Conservation (phyloP, 2,888 invertebrate species). For the Eupeodes latifasciatus region DNA sequence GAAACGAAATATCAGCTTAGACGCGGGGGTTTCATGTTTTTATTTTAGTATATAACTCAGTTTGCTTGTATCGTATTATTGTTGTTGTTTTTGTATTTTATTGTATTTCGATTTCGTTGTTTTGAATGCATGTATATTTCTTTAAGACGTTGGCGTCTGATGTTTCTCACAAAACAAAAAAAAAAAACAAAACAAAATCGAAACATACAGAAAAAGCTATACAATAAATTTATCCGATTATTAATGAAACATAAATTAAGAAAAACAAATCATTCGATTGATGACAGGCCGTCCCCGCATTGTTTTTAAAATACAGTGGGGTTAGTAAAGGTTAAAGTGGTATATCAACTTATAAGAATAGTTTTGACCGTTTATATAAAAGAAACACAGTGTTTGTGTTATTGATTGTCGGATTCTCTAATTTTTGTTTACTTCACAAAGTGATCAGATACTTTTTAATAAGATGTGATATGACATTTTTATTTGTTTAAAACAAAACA, state of each 20-base stretch:
- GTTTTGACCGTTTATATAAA: too few species aligned
- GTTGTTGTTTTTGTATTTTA: not conserved
- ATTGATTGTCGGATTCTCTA: too few species aligned
- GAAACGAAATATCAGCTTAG: conserved; percentile 41
- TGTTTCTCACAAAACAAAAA: conserved; percentile 56
- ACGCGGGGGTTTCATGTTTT: conserved; percentile 68
- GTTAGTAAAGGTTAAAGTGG: not conserved
- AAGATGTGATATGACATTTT: too few species aligned
- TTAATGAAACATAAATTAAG: conserved; percentile 84
- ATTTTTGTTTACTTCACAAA: too few species aligned
- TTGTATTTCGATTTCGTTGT: conserved; percentile 6
- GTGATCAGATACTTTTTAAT: too few species aligned
- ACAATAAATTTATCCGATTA: conserved; percentile 81
- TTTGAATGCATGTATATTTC: conserved; percentile 13
- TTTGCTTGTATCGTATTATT: conserved; percentile 35
- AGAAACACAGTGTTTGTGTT: too few species aligned
- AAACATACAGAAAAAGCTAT: conserved; percentile 44
- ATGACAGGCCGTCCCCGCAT: conserved; percentile 79
- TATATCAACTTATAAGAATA: too few species aligned
- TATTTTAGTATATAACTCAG: conserved; percentile 52
- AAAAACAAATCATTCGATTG: conserved; percentile 83
- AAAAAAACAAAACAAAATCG: not conserved
- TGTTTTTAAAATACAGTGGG: conserved; percentile 38
- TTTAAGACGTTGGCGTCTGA: conserved; percentile 52
- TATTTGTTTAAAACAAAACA: too few species aligned